Evolutionary conservation across 2,113 vertebrate genomes (phyloP).

Genomic region (Heptranchias perlo): DNA sequence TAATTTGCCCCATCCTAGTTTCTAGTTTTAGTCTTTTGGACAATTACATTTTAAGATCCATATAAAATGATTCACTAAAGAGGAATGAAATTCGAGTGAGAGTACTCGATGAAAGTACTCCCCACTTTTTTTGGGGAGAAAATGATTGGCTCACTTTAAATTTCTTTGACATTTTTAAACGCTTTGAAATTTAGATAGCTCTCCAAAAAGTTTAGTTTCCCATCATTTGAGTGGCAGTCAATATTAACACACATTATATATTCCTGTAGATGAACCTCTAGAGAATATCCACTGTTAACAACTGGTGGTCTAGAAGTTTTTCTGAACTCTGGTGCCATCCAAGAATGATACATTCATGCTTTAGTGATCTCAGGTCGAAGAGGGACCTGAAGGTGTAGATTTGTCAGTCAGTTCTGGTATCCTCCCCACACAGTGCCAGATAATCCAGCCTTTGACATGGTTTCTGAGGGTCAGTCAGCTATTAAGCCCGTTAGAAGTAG

Average conservation of each 20-base stretch:
- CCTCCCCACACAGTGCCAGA: not conserved
- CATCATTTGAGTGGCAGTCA: not conserved
- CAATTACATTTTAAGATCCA: not conserved
- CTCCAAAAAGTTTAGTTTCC: not conserved
- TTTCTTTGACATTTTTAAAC: not conserved
- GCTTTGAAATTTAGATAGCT: not conserved
- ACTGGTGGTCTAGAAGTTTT: not conserved
- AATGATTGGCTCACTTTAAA: not conserved
- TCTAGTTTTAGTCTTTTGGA: not conserved
- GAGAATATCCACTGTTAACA: not conserved
- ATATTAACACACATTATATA: not conserved
- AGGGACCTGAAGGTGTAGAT: too few species aligned
- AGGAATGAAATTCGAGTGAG: not conserved
- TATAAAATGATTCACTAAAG: not conserved
- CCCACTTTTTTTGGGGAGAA: not conserved
- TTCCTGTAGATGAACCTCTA: not conserved
- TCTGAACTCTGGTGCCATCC: not conserved
- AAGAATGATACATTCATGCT: not conserved
- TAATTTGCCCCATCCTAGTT: not conserved
- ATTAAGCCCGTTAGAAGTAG: not conserved
- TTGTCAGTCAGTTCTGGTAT: too few species aligned
- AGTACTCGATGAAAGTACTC: not conserved
- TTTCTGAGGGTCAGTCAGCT: not conserved
- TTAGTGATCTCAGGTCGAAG: not conserved
- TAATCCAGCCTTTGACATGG: not conserved